These are phyloP conservation scores for Tachypleus tridentatus DNA, from an alignment of 1,140 invertebrate species.

Conservation along the genomic window DNA sequence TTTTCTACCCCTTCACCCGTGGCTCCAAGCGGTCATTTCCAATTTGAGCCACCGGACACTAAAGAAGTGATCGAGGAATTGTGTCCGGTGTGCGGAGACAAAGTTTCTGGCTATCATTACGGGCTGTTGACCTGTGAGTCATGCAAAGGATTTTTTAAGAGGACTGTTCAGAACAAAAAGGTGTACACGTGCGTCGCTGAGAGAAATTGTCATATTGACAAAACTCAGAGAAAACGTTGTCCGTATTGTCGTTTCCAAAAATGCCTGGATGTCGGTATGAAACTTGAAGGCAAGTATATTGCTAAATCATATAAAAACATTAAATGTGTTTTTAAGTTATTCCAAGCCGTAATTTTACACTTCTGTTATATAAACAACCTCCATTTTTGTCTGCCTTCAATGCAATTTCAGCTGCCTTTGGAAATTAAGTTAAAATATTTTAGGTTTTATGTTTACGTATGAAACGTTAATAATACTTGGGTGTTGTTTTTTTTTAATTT, in stretches of 20 bases:
- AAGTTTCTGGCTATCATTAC: conserved; percentile 99
- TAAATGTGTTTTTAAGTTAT: too few species aligned
- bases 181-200: conserved; percentile 96
- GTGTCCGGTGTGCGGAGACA: conserved; percentile 97
- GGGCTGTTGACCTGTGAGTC: conserved; percentile 98
- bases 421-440: too few species aligned
- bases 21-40: too few species aligned
- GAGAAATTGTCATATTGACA: conserved; percentile 92
- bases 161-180: conserved; percentile 99
- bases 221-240: conserved; percentile 93
- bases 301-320: too few species aligned
- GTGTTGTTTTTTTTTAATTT: too few species aligned
- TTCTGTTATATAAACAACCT: too few species aligned
- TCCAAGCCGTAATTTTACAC: too few species aligned
- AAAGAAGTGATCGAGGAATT: conserved; percentile 91
- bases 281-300: conserved; percentile 82
- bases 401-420: too few species aligned
- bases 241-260: conserved; percentile 98
- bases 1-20: too few species aligned
- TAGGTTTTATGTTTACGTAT: too few species aligned
- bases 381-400: too few species aligned
- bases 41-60: conserved; percentile 51
- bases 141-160: conserved; percentile 99
- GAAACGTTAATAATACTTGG: too few species aligned
- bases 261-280: conserved; percentile 98